phyloP scores from a whole-genome alignment of 2,888 invertebrate species.

The Himalopsyche kuldschensis region DNA sequence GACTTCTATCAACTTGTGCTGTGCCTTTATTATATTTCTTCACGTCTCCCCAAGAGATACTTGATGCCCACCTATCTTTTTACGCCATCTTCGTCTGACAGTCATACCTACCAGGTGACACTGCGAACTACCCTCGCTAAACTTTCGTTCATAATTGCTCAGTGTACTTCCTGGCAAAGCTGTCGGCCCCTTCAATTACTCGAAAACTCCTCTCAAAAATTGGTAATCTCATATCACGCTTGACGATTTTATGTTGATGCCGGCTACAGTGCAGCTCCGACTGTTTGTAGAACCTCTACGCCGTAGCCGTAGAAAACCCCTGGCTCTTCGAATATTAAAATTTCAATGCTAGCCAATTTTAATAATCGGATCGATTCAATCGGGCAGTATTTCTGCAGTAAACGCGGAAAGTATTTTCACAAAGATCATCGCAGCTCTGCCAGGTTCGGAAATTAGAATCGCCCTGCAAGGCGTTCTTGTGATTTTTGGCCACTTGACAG shows the following conservation, averaged over 20 bases:
- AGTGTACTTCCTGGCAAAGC: background rate
- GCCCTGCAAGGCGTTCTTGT: no score
- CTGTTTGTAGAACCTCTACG: background rate
- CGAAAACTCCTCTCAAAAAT: conserved; percentile 21
- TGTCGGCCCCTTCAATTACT: conserved; percentile 24
- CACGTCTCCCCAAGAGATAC: background rate
- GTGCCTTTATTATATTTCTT: no score
- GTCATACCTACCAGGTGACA: conserved; percentile 16
- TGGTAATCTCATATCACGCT: conserved; percentile 33
- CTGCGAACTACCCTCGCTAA: conserved; percentile 11
- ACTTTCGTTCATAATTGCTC: conserved; percentile 30
- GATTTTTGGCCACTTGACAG: no score
- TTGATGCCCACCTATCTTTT: background rate
- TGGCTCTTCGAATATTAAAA: background rate
- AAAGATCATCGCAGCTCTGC: no score
- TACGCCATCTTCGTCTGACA: background rate
- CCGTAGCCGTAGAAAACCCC: background rate
- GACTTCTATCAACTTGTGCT: no score
- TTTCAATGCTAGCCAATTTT: no score
- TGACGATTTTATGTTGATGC: conserved; percentile 31
- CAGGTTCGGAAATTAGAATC: no score
- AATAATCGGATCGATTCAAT: no score
- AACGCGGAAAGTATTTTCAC: no score
- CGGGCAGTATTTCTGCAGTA: no score
- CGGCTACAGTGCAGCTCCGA: background rate